A percentile compares a stretch with the other conserved stretches of the same genome.
These are phyloP conservation scores for Drosophila kanapiae DNA, from an alignment of 1,140 invertebrate species.

Conservation along the genomic window DNA sequence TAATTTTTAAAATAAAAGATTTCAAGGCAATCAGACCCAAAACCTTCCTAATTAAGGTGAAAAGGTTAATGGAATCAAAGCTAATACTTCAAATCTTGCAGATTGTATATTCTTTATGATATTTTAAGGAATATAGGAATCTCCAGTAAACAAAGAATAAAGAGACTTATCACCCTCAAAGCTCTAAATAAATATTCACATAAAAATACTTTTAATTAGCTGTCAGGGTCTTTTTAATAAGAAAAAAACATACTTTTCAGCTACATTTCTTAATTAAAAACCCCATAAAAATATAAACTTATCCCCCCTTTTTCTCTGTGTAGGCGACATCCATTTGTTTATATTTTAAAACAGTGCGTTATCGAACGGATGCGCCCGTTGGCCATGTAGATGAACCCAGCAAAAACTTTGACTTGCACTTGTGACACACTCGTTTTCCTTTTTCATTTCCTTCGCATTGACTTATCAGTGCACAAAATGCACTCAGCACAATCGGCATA, in stretches of 20 bases:
- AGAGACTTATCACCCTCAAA: neutral
- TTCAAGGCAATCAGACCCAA: no score
- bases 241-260: neutral
- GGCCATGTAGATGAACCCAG: slow-evolving; percentile 41
- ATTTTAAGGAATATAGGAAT: neutral
- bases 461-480: slow-evolving; percentile 50
- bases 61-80: neutral
- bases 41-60: neutral
- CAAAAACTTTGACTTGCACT: slow-evolving; percentile 34
- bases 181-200: neutral
- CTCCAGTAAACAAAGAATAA: neutral
- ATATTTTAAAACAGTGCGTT: slow-evolving; percentile 21
- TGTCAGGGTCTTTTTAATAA: neutral
- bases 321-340: slow-evolving; percentile 20
- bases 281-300: no score
- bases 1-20: no score
- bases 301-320: slow-evolving; percentile 4
- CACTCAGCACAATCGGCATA: slow-evolving; percentile 37
- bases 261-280: neutral
- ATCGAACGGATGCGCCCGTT: slow-evolving; percentile 37
- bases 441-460: slow-evolving; percentile 31
- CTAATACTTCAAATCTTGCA: neutral
- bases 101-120: no score
- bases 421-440: slow-evolving; percentile 40
- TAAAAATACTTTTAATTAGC: neutral